A percentile compares a stretch with the other conserved stretches of the same genome.
These are phyloP conservation scores for Lepidostoma basale DNA, from an alignment of 1,140 invertebrate species.

Conservation along the genomic window DNA sequence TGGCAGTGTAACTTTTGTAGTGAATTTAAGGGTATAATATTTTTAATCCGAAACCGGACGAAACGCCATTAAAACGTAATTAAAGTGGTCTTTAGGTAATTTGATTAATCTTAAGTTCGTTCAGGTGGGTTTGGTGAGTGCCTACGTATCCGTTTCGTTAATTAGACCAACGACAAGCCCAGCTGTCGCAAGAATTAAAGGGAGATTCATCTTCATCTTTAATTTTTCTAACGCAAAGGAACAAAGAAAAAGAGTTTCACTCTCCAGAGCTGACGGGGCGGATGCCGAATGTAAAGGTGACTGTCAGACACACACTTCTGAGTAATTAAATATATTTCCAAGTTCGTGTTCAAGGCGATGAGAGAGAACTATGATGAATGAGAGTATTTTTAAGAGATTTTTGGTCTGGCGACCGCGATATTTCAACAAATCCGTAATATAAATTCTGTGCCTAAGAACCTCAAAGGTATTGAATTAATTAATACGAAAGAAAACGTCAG, in stretches of 20 bases:
- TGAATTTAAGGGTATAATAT: no score
- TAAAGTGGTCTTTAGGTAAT: no score
- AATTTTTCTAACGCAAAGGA: slow-evolving; percentile 25
- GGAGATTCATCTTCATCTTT: slow-evolving; percentile 22
- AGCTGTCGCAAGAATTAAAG: slow-evolving; percentile 28
- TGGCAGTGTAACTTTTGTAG: no score
- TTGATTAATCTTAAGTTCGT: background rate
- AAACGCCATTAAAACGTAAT: no score
- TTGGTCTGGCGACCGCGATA: no score
- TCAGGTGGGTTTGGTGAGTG: background rate
- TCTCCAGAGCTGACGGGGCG: slow-evolving; percentile 5
- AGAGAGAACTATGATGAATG: background rate
- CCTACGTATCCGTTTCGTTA: background rate
- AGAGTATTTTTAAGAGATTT: background rate
- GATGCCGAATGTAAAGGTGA: slow-evolving; percentile 29
- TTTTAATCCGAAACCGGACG: no score
- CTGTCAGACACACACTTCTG: slow-evolving; percentile 31
- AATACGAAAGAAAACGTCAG: no score
- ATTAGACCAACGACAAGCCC: slow-evolving; percentile 35
- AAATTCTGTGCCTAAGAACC: no score
- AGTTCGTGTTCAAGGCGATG: background rate
- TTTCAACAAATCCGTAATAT: no score
- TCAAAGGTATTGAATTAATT: no score
- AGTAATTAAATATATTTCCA: slow-evolving; percentile 34
- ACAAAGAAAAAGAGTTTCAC: slow-evolving; percentile 36